These are phyloP conservation scores for Seladonia tumulorum DNA, from an alignment of 2,888 invertebrate genomes.

Conservation along the genomic window DNA sequence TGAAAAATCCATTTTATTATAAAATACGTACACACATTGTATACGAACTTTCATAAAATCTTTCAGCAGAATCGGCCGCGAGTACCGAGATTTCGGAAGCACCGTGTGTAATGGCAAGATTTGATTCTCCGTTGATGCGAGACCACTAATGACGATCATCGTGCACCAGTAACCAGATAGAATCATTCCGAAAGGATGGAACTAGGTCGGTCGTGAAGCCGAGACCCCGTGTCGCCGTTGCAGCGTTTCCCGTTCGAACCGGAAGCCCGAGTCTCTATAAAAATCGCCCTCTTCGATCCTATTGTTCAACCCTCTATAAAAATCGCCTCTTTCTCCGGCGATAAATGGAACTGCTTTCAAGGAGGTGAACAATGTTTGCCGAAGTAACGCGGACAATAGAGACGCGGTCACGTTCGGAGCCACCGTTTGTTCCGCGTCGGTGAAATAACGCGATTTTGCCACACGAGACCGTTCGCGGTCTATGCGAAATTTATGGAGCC, in stretches of 20 bases:
- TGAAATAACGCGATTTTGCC: not conserved
- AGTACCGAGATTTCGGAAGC: not conserved
- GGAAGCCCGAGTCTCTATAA: not conserved
- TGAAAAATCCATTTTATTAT: not conserved
- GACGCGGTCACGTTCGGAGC: not conserved
- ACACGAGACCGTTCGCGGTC: not conserved
- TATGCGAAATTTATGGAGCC: not conserved
- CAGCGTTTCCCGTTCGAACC: not conserved
- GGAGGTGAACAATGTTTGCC: not conserved
- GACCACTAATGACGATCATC: not conserved
- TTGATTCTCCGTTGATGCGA: not conserved
- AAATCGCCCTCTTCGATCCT: not conserved
- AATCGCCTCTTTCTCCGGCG: not conserved
- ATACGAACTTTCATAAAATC: no score
- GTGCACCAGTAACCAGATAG: not conserved
- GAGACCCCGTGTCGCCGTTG: not conserved
- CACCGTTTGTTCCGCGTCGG: not conserved
- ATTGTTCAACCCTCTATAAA: slow-evolving; percentile 5
- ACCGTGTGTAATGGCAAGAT: not conserved
- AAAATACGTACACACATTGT: not conserved
- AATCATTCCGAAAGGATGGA: slow-evolving; percentile 19
- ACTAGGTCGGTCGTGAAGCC: slow-evolving; percentile 21
- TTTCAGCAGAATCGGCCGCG: no score
- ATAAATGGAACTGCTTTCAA: not conserved
- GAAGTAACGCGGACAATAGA: slow-evolving; percentile 31